A percentile compares a stretch with the other conserved stretches of the same genome.
phyloP scores from a whole-genome alignment of 2,888 invertebrate genomes.

The Biston betularia region DNA sequence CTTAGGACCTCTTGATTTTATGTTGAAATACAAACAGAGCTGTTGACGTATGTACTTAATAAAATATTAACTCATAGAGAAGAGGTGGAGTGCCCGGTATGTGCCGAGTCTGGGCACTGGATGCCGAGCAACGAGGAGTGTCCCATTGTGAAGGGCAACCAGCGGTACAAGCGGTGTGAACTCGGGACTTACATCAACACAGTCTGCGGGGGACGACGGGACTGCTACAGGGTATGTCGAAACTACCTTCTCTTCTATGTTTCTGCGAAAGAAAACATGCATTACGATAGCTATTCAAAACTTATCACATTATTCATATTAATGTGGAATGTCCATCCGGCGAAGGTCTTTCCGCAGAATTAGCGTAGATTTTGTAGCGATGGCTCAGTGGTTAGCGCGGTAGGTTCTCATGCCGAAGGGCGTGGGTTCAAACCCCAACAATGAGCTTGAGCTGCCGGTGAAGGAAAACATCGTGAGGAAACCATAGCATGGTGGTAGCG shows the following conservation, averaged over 20 bases:
- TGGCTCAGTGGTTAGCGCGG: no score
- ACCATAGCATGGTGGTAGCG: no score
- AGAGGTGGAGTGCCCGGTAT: conserved; percentile 75
- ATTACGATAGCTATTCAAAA: background rate
- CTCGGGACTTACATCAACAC: conserved; percentile 71
- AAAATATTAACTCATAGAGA: conserved; percentile 47
- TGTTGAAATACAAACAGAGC: background rate
- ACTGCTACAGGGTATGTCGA: conserved; percentile 70
- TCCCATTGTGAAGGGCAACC: conserved; percentile 59
- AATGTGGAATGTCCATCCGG: no score
- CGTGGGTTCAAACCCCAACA: no score
- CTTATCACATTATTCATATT: background rate
- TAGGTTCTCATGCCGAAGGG: no score
- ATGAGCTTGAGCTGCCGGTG: no score
- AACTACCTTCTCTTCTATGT: no score
- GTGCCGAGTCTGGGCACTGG: conserved; percentile 60
- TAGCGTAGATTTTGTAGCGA: no score
- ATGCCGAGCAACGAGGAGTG: conserved; percentile 66
- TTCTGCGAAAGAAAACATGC: background rate
- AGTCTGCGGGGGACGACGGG: conserved; percentile 69
- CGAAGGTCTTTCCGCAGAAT: no score
- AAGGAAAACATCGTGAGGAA: no score
- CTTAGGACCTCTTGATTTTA: background rate
- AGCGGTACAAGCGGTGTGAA: conserved; percentile 68
- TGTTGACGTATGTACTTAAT: background rate